Base-by-base conservation (phyloP, 2,113 vertebrate species). In the Spermophilus dauricus region DNA sequence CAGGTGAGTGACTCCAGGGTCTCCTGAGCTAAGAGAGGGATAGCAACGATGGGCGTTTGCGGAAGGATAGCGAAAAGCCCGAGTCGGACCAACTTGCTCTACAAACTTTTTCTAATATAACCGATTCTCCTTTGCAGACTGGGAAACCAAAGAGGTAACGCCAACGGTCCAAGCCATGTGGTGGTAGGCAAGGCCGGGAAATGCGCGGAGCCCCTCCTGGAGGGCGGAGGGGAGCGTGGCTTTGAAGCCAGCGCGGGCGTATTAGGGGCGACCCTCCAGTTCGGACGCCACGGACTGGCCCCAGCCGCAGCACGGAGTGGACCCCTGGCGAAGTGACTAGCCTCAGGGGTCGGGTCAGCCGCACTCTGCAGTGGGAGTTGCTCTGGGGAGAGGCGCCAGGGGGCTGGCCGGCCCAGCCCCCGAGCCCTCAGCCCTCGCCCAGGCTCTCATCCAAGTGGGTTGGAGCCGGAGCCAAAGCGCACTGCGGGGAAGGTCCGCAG, bases 401-500 rank as follows among this genome's bases (percentile, higher is more conserved):
- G 0, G 48, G 34, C 13, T 28, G 0, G 2, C 28, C 56, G 10
- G 0, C 18, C 14, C 4, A 1, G 2, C 4, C 1, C 9, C 14
- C 3, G 17, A n/a, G 32, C 17, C 4, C 1, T 3, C 10, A 32
- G 42, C 24, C n/a, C 11, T 0, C 9, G 26, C 4, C 2, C 0
- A 58, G 20, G 24, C 72, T 65, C 24, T 14, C 26, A 3, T 6
- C 9, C 1, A 0, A 69, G 51, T 58, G 39, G 2, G 3, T 32
- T 2, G 11, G 34, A 11, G 6, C 20, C 0, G 5, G 13, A 26
- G 22, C 7, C 34, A 28, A 2, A 7, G 32, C 16, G 2, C 1
- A 4, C 5, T 5, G 11, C 9, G 0, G 0, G 53, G 39, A 51
- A 37, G 48, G 26, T 53, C 69, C 5, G 22, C 80, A 85, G 39